phyloP scores from a whole-genome alignment of 2,113 vertebrate genomes.

The Macquaria ambigua region DNA sequence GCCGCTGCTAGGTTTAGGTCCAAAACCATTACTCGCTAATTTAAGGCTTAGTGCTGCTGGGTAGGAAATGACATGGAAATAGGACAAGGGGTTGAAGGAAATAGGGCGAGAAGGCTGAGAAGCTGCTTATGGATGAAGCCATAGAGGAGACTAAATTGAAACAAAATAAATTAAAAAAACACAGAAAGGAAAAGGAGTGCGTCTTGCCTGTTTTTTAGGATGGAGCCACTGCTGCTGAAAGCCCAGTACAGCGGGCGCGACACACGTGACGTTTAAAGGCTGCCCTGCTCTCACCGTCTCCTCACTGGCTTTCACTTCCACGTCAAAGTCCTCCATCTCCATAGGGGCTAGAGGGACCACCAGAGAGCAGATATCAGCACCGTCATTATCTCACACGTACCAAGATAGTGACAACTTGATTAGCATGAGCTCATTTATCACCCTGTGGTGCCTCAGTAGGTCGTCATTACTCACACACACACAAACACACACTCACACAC shows the following conservation, averaged over 20 bases:
- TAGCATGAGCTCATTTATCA: slow-evolving; percentile 51
- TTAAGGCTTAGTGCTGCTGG: slow-evolving; percentile 62
- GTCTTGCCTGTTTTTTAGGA: slow-evolving; percentile 88
- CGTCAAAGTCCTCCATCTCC: slow-evolving; percentile 84
- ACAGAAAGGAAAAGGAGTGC: background rate
- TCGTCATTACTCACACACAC: slow-evolving; percentile 23
- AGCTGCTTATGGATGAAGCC: slow-evolving; percentile 17
- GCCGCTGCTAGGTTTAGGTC: slow-evolving; percentile 42
- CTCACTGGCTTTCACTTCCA: slow-evolving; percentile 89
- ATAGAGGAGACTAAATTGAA: slow-evolving; percentile 12
- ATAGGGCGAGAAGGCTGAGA: slow-evolving; percentile 11
- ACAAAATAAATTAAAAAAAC: background rate
- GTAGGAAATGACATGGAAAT: slow-evolving; percentile 57
- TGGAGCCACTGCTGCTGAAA: slow-evolving; percentile 94
- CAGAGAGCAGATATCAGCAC: slow-evolving; percentile 49
- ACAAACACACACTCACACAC: background rate
- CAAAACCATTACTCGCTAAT: slow-evolving; percentile 70
- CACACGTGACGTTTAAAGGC: slow-evolving; percentile 89
- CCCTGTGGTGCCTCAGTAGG: slow-evolving; percentile 19
- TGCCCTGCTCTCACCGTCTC: slow-evolving; percentile 90
- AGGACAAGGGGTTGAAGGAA: slow-evolving; percentile 42
- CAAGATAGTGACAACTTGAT: slow-evolving; percentile 34
- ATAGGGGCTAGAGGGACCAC: slow-evolving; percentile 36
- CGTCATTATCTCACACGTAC: slow-evolving; percentile 35
- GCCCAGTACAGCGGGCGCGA: slow-evolving; percentile 85